Evolutionary conservation across 2,113 vertebrate genomes (phyloP), one percentile per base, ranked within the genome.

Genomic region (Hassar affinis): DNA sequence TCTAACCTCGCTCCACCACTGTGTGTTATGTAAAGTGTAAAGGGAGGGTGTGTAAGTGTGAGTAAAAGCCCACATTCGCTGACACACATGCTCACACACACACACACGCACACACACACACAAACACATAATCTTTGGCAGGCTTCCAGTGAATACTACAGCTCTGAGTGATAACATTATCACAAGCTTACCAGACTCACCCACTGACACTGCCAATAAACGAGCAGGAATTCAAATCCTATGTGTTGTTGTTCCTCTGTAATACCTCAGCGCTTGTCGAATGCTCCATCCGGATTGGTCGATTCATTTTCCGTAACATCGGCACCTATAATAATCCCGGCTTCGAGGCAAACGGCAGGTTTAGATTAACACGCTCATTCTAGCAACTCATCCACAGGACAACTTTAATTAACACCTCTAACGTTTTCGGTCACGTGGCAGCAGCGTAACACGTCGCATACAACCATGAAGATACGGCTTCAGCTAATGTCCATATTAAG

Each of bases 111-210:
- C 86, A 84, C 82, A 62, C 85, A 78, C 79, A 86, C 61, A 85
- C 80, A 86, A 57, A 85, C 79, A 52, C 35, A 85, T 74, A 61
- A 22, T 25, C 15, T 33, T 85, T 93, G 92, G 91, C 92, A 91
- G 83, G 0, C 27, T 1, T 90, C 91, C 93, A 93, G 84, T 85
- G 35, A 92, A 91, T 91, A 92, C 92, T 91, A 91, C 91, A 91
- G 79, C 90, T 22, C 49, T 27, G 86, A 89, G 85, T 89, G 90
- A 93, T 93, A 91, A 90, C 85, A 87, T 87, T 88, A 87, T 84
- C 85, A 74, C 78, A 72, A 57, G 64, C 66, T 71, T 74, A 57
- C 75, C 12, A 71, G 76, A 12, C 66, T 81, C 85, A 82, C 71
- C 76, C 61, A 71, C 68, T 15, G 61, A 68, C 45, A 33, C 68